These are phyloP conservation scores for Cyanoderma ruficeps DNA, from an alignment of 2,113 vertebrate genomes.

Conservation along the genomic window DNA sequence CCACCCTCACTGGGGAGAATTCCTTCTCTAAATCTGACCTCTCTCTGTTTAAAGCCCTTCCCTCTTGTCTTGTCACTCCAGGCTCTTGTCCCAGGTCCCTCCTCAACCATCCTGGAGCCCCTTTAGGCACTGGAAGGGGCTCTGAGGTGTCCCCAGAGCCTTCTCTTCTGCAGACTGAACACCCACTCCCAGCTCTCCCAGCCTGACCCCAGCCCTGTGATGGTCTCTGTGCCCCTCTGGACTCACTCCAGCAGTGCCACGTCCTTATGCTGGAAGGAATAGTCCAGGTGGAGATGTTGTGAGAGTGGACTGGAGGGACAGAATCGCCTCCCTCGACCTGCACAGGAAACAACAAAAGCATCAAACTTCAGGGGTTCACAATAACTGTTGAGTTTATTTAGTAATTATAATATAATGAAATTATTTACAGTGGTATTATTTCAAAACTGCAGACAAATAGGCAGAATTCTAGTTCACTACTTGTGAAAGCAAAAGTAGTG, in stretches of 20 bases:
- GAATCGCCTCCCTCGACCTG: too few relatives aligned
- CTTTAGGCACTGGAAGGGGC: background rate
- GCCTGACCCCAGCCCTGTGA: background rate
- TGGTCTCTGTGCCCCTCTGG: background rate
- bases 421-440: background rate
- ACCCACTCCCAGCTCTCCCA: background rate
- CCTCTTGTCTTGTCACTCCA: background rate
- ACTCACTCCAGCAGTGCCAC: background rate
- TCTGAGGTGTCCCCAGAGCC: background rate
- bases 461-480: background rate
- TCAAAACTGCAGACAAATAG: background rate
- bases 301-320: background rate
- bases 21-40: background rate
- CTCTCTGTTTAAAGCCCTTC: background rate
- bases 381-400: background rate
- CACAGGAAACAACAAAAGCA: background rate
- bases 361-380: background rate
- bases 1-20: background rate
- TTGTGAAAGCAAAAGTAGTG: background rate
- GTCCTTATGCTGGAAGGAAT: background rate
- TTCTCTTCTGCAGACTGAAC: background rate
- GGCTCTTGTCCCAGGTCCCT: background rate
- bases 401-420: background rate
- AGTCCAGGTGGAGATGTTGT: background rate
- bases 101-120: background rate